These are phyloP conservation scores for Muscicapa striata DNA, from an alignment of 2,797 vertebrate genomes.

Conservation along the genomic window DNA sequence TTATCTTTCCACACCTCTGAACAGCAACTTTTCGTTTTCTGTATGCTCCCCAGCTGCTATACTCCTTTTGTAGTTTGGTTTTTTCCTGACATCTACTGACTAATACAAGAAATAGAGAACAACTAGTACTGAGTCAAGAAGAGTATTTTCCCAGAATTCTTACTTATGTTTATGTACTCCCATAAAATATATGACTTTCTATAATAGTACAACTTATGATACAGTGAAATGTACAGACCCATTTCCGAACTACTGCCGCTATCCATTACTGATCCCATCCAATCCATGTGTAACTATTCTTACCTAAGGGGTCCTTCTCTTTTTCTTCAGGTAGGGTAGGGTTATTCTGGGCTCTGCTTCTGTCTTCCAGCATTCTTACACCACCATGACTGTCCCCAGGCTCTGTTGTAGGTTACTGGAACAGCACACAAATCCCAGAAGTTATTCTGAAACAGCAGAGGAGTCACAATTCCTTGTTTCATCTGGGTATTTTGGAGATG, in stretches of 20 bases:
- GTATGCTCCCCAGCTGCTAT: background rate
- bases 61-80: background rate
- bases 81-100: background rate
- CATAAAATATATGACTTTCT: background rate
- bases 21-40: background rate
- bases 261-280: background rate
- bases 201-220: background rate
- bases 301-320: background rate
- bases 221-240: background rate
- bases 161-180: background rate
- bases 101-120: background rate
- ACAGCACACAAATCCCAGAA: background rate
- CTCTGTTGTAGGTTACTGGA: background rate
- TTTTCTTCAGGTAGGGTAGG: background rate
- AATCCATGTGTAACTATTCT: background rate
- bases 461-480: background rate
- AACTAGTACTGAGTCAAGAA: background rate
- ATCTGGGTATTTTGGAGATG: background rate
- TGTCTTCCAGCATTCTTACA: background rate
- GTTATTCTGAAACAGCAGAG: background rate
- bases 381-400: background rate
- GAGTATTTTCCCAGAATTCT: background rate
- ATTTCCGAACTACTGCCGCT: background rate
- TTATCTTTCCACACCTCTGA: background rate
- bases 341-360: background rate